phyloP scores from a whole-genome alignment of 2,113 vertebrate species.

The Petrocephalus microphthalmus region DNA sequence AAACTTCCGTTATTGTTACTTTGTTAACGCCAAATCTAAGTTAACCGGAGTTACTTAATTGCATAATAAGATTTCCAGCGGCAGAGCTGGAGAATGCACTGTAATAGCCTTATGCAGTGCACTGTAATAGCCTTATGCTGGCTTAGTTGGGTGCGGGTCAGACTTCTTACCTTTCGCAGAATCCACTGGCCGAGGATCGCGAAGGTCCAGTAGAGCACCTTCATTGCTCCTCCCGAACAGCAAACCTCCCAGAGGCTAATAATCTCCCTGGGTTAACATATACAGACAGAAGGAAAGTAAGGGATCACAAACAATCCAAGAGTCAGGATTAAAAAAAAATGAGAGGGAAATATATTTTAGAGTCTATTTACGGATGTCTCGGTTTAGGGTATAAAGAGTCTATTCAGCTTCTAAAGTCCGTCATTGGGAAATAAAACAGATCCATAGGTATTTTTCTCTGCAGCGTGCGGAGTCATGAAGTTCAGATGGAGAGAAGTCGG shows the following conservation, averaged over 20 bases:
- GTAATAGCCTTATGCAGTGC: not conserved
- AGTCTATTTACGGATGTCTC: constrained; percentile 33
- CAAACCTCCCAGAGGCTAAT: constrained; percentile 54
- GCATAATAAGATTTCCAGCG: not conserved
- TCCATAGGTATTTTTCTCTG: constrained; percentile 49
- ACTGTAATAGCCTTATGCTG: not conserved
- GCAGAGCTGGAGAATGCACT: not conserved
- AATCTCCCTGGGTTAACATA: constrained; percentile 60
- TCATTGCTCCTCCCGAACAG: constrained; percentile 63
- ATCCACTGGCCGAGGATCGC: constrained; percentile 66
- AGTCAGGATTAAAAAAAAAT: constrained; percentile 35
- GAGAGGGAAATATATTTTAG: constrained; percentile 19
- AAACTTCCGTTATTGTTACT: not conserved
- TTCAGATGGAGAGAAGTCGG: constrained; percentile 42
- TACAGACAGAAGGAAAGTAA: constrained; percentile 40
- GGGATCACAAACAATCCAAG: constrained; percentile 45
- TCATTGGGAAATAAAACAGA: constrained; percentile 45
- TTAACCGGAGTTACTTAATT: not conserved
- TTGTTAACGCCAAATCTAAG: not conserved
- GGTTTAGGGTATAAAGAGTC: constrained; percentile 40
- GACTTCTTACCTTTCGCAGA: constrained; percentile 55
- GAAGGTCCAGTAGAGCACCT: constrained; percentile 64
- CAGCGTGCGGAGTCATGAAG: constrained; percentile 43
- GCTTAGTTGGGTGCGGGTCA: not conserved
- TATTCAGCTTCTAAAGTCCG: constrained; percentile 48